Evolutionary conservation across 2,888 invertebrate genomes (phyloP).

Genomic region (Machimus rusticus): DNA sequence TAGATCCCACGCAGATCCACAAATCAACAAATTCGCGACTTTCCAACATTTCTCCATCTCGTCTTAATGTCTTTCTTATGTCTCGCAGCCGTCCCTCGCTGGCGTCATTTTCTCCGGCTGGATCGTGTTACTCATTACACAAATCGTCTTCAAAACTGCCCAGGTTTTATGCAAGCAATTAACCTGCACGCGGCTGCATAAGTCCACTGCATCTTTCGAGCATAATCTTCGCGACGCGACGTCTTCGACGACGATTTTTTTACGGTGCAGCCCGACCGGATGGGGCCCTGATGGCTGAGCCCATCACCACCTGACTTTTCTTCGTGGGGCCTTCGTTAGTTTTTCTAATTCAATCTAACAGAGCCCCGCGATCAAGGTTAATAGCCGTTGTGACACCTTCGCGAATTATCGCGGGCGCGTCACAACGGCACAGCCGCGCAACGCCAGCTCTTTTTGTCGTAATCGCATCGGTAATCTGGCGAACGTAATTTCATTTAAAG

Average conservation of each 20-base stretch:
- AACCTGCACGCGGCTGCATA: background rate
- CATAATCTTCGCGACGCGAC: background rate
- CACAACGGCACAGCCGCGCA: background rate
- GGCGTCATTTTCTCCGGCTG: background rate
- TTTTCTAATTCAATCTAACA: constrained; percentile 9
- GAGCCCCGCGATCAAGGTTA: constrained; percentile 23
- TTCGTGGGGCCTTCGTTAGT: background rate
- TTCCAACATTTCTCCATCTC: background rate
- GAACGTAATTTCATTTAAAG: background rate
- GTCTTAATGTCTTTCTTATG: background rate
- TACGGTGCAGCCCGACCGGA: background rate
- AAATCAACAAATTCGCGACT: background rate
- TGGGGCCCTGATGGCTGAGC: background rate
- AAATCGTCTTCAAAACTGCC: background rate
- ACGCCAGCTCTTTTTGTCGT: background rate
- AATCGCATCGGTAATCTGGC: background rate
- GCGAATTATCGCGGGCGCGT: background rate
- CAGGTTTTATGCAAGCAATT: background rate
- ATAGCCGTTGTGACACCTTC: constrained; percentile 21
- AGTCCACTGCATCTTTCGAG: background rate
- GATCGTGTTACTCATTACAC: background rate
- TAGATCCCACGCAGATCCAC: background rate
- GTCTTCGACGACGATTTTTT: background rate
- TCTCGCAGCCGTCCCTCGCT: background rate
- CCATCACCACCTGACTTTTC: background rate